phyloP scores from a whole-genome alignment of 2,888 invertebrate species.

The Pegoplata infirma region DNA sequence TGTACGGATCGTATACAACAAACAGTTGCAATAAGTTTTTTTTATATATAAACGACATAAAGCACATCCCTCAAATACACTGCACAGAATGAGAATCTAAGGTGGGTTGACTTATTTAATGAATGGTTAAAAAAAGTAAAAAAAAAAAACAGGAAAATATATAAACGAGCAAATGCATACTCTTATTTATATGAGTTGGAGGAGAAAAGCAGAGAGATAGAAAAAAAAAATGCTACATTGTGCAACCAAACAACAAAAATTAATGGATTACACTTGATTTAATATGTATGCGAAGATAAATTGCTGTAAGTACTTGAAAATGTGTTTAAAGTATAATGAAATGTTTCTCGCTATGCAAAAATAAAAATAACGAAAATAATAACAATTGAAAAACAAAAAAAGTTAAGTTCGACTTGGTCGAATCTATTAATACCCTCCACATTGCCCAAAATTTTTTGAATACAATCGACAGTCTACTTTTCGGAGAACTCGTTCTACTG shows the following conservation, averaged over 20 bases:
- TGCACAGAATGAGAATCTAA: background rate
- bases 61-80: conserved; percentile 29
- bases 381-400: too few relatives aligned
- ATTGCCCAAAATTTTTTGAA: too few relatives aligned
- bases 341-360: background rate
- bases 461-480: too few relatives aligned
- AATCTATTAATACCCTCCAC: too few relatives aligned
- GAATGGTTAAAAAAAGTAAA: too few relatives aligned
- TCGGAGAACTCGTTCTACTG: too few relatives aligned
- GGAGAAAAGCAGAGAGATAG: background rate
- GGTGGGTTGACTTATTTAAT: background rate
- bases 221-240: conserved; percentile 23
- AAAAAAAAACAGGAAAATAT: too few relatives aligned
- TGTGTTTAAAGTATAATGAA: conserved; percentile 44
- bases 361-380: too few relatives aligned
- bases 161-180: conserved; percentile 15
- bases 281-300: conserved; percentile 62
- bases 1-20: conserved; percentile 33
- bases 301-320: conserved; percentile 49
- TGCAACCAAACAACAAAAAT: conserved; percentile 57
- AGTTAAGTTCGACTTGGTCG: too few relatives aligned
- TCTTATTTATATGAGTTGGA: conserved; percentile 18
- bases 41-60: conserved; percentile 30
- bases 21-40: conserved; percentile 29
- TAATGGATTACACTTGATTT: conserved; percentile 63